phyloP scores from a whole-genome alignment of 2,113 vertebrate species.

The Candoia aspera region DNA sequence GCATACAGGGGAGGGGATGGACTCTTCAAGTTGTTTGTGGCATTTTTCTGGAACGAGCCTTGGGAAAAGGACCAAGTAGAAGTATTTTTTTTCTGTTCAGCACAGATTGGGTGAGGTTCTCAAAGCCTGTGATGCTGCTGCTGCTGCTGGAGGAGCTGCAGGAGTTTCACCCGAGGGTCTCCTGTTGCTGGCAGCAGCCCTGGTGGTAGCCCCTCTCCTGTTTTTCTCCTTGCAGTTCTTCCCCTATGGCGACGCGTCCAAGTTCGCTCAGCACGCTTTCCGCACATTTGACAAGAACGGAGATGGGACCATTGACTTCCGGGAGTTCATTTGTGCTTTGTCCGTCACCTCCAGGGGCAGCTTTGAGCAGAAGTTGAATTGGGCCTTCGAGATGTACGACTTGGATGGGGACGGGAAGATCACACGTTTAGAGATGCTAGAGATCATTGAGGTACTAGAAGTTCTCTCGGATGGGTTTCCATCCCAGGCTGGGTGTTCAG shows the following conservation, averaged over 20 bases:
- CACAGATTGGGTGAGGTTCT: background rate
- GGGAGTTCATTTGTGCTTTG: constrained; percentile 98
- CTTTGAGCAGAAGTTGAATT: constrained; percentile 98
- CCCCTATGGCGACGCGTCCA: constrained; percentile 95
- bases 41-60: background rate
- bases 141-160: background rate
- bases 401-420: constrained; percentile 96
- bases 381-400: constrained; percentile 99
- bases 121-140: background rate
- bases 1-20: background rate
- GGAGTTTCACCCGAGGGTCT: background rate
- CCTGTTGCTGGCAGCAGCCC: background rate
- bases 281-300: constrained; percentile 98
- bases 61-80: background rate
- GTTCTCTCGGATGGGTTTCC: background rate
- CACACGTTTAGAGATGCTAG: constrained; percentile 95
- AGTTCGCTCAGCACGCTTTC: constrained; percentile 97
- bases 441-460: constrained; percentile 82
- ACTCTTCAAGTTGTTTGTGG: background rate
- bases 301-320: constrained; percentile 96
- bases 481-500: background rate
- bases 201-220: background rate
- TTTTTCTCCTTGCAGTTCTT: constrained; percentile 82
- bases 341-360: constrained; percentile 96
- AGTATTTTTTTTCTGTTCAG: background rate